Percentiles rank a stretch among this genome's conserved stretches.
These are phyloP conservation scores for Hirtodrosophila trivittata DNA, from an alignment of 2,888 invertebrate species.

Conservation along the genomic window DNA sequence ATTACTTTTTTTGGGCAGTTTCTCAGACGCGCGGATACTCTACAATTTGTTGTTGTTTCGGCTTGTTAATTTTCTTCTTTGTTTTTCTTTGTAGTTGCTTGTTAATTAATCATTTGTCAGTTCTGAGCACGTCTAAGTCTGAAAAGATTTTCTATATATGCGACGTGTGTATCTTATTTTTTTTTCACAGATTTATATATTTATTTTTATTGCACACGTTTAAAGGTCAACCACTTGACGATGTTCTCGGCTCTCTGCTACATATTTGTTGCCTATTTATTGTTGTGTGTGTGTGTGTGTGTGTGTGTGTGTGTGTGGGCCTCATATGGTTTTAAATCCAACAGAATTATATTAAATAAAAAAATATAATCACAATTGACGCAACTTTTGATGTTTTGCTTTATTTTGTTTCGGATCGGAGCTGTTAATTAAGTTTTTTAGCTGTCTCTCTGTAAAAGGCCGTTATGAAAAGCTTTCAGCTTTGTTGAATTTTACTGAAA, in stretches of 20 bases:
- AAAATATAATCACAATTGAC: slow-evolving; percentile 8
- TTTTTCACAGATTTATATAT: slow-evolving; percentile 56
- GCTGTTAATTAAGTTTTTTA: slow-evolving; percentile 25
- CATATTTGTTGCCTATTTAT: slow-evolving; percentile 16
- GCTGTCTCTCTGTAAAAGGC: slow-evolving; percentile 6
- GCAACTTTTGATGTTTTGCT: slow-evolving; percentile 23
- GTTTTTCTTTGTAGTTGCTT: slow-evolving; percentile 39
- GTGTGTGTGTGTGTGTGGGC: slow-evolving; percentile 5
- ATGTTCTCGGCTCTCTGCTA: slow-evolving; percentile 12
- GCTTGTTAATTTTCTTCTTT: slow-evolving; percentile 18
- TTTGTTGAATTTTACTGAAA: neutral
- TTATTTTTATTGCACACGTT: slow-evolving; percentile 57
- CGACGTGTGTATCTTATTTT: neutral
- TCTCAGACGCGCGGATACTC: no score
- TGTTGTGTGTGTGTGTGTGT: slow-evolving; percentile 1
- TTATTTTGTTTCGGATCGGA: slow-evolving; percentile 1
- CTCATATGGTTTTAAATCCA: slow-evolving; percentile 22
- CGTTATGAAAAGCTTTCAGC: slow-evolving; percentile 12
- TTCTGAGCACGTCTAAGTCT: slow-evolving; percentile 28
- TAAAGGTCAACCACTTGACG: slow-evolving; percentile 71
- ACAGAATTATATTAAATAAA: slow-evolving; percentile 5
- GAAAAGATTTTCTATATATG: slow-evolving; percentile 33
- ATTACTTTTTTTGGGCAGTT: slow-evolving; percentile 41
- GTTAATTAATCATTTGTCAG: slow-evolving; percentile 37
- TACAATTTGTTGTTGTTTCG: slow-evolving; percentile 14